Evolutionary conservation across 2,888 invertebrate genomes (phyloP), one percentile per base, ranked within the genome.

Genomic region (Catotricha subobsoleta): DNA sequence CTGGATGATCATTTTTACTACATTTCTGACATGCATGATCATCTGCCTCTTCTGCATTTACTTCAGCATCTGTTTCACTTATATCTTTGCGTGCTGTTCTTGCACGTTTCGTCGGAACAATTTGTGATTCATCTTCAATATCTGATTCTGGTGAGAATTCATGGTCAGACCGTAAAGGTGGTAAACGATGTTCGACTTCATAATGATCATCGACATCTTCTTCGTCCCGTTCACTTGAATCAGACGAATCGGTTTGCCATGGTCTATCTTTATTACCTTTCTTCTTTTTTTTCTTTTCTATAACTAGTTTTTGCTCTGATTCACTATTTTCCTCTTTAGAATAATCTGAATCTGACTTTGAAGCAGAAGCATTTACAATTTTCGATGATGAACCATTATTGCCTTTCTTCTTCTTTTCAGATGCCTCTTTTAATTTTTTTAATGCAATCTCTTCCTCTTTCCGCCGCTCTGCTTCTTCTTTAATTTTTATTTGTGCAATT

Each of bases 101-200:
- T 2, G 90, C 91, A 31, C 83, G 68, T 55, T 83, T 78, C 47
- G 80, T 63, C 0, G 88, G 90, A 46, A 78, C 77, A 4, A 57
- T 52, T 44, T 59, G 59, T 12, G 71, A 69, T 41, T 71, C 74
- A 7, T 76, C 76, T 46, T 76, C 81, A 27, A 80, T 59, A 53
- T 91, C 90, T 2, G 87, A 87, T 54, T 90, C 90, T 0, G 87
- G 87, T 0, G 88, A 88, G 59, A 91, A 91, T 60, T 92, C 92
- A 53, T 91, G 91, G 58, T 91, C 90, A 0, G 86, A 87, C 55
- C 77, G 80, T 49, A 76, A 73, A 1, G 72, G 58, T n/a, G 61
- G 62, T 12, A 60, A 57, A 1, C 69, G 67, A 5, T 64, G 67
- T 46, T 68, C 67, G 12, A 65, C 65, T 31, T 67, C 66, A 5